Conservation (phyloP, 2,113 vertebrate genomes). For the Dasypus novemcinctus region DNA sequence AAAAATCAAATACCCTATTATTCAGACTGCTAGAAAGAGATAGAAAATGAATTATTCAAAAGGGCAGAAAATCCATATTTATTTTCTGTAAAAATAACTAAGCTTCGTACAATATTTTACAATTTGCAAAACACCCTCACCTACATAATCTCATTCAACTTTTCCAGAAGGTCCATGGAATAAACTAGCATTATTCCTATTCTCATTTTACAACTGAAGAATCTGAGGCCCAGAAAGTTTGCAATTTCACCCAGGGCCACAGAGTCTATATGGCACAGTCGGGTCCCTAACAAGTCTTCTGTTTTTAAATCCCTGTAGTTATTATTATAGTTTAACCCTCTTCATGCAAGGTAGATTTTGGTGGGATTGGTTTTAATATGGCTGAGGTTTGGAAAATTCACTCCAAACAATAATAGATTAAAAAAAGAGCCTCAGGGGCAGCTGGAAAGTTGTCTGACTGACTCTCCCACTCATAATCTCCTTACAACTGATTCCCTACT, state of each 20-base stretch:
- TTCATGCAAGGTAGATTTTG: neutral
- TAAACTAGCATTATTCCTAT: neutral
- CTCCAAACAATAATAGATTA: neutral
- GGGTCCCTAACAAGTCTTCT: neutral
- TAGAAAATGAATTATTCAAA: slow-evolving; percentile 70
- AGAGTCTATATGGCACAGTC: neutral
- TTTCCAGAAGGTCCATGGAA: neutral
- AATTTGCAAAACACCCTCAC: slow-evolving; percentile 56
- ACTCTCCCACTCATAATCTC: neutral
- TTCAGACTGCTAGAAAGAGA: slow-evolving; percentile 46
- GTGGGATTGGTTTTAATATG: neutral
- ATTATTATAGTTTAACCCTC: neutral
- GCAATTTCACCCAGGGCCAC: neutral
- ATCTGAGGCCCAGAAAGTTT: neutral
- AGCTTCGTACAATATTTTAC: slow-evolving; percentile 52
- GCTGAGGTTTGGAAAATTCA: neutral
- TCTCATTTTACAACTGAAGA: neutral
- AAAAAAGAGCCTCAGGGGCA: neutral
- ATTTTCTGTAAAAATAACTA: slow-evolving; percentile 61
- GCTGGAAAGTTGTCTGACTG: neutral
- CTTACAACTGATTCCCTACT: neutral
- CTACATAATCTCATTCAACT: slow-evolving; percentile 36
- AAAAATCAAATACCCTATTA: slow-evolving; percentile 61
- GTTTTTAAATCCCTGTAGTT: neutral
- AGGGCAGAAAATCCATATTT: slow-evolving; percentile 60